Evolutionary conservation across 2,797 vertebrate species (phyloP).

Genomic region (Cygnus olor): DNA sequence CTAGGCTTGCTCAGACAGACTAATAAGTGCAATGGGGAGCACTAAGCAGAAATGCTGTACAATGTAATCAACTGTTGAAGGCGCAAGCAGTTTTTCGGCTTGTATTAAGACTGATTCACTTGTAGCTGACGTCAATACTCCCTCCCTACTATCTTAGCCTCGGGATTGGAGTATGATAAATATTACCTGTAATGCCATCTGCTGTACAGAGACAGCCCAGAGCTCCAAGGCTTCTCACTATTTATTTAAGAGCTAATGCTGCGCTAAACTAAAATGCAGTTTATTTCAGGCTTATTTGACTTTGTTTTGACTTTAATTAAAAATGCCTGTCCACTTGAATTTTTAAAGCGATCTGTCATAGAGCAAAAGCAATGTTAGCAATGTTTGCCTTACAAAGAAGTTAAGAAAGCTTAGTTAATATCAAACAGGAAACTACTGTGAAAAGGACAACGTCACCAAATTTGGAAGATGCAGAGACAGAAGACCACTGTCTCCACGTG

Average conservation of each 20-base stretch:
- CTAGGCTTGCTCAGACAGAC: not conserved
- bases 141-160: not conserved
- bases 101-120: conserved; percentile 45
- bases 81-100: conserved; percentile 22
- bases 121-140: conserved; percentile 5
- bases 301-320: conserved; percentile 28
- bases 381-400: not conserved
- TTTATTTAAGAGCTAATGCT: conserved; percentile 32
- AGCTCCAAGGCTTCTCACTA: not conserved
- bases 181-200: conserved; percentile 67
- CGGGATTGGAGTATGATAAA: conserved; percentile 37
- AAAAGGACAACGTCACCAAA: not conserved
- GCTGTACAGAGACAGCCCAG: conserved; percentile 25
- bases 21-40: not conserved
- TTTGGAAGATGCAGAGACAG: not conserved
- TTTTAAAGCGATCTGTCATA: not conserved
- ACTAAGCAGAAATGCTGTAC: not conserved
- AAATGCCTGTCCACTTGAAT: not conserved
- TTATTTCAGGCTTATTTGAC: conserved; percentile 39
- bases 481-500: not conserved
- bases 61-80: not conserved
- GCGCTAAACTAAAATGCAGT: not conserved
- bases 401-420: not conserved
- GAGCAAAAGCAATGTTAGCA: not conserved
- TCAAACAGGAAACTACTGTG: not conserved